Evolutionary conservation across 2,113 vertebrate genomes (phyloP), one percentile per base, ranked within the genome.

Genomic region (Alethe castanea): DNA sequence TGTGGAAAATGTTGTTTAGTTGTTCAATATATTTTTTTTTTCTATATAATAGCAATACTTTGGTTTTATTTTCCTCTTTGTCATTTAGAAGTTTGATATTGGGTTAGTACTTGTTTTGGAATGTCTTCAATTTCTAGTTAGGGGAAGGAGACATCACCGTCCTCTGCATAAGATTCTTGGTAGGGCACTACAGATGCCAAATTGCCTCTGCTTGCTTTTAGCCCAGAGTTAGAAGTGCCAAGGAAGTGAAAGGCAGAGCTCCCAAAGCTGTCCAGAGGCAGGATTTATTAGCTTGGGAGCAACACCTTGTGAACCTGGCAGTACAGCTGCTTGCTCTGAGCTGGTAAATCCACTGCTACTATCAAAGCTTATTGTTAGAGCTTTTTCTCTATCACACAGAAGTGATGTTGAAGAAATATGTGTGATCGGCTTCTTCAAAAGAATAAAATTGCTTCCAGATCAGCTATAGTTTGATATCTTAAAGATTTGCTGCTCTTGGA

Each of bases 381-480:
- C 19, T 90, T 90, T 62, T 87, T 86, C 65, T 83, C 9, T 42
- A 60, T 81, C 72, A 67, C 69, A 81, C 50, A 91, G 81, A 89
- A 97, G 62, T 62, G 65, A 77, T 88, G 67, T 87, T 87, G 92
- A 85, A 94, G 78, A 93, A 96, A 70, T 61, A 91, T 50, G 56
- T 84, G 50, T 91, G 62, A 88, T 89, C 40, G 79, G 18, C 60
- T 92, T 76, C 59, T 96, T 95, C 96, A 92, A 89, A 94, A 95
- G 85, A 83, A 88, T 56, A 94, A 95, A 94, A 92, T 88, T 93
- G 82, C 80, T 92, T 78, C 76, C 92, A 91, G 84, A 77, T 86
- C 64, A 88, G 84, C 87, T 95, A 38, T 94, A 88, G 48, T 96
- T 94, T 90, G 74, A 26, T 95, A 91, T 90, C 40, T 77, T 69